These are phyloP conservation scores for Cyphomyrus discorhynchus DNA, from an alignment of 2,113 vertebrate genomes.

Conservation along the genomic window DNA sequence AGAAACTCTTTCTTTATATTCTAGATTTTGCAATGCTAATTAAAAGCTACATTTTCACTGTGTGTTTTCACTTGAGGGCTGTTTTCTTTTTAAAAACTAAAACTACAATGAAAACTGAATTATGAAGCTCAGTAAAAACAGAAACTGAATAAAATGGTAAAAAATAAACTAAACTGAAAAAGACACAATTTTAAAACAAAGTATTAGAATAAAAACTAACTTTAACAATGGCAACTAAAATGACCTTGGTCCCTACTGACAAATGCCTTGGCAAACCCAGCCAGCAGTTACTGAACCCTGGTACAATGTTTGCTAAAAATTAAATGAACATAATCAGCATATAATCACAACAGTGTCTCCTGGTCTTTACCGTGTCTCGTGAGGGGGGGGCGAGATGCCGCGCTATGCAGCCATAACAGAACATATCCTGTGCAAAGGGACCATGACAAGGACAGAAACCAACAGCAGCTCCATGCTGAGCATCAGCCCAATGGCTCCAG, in stretches of 20 bases:
- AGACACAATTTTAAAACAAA: not conserved
- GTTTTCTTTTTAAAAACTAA: not conserved
- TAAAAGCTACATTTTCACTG: not conserved
- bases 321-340: not conserved
- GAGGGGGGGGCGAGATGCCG: not conserved
- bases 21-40: not conserved
- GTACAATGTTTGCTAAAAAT: not conserved
- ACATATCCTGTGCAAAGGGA: not conserved
- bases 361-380: not conserved
- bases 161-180: not conserved
- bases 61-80: not conserved
- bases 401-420: not conserved
- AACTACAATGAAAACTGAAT: not conserved
- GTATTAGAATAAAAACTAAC: not conserved
- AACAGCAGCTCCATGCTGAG: too few species aligned
- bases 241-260: not conserved
- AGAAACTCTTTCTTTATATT: not conserved
- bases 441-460: too few species aligned
- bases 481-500: too few species aligned
- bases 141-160: not conserved
- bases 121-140: not conserved
- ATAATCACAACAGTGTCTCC: not conserved
- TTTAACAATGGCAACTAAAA: not conserved
- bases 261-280: not conserved
- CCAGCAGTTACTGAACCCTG: not conserved